Conservation (phyloP, 2,797 vertebrate species). For the Onychomys torridus region DNA sequence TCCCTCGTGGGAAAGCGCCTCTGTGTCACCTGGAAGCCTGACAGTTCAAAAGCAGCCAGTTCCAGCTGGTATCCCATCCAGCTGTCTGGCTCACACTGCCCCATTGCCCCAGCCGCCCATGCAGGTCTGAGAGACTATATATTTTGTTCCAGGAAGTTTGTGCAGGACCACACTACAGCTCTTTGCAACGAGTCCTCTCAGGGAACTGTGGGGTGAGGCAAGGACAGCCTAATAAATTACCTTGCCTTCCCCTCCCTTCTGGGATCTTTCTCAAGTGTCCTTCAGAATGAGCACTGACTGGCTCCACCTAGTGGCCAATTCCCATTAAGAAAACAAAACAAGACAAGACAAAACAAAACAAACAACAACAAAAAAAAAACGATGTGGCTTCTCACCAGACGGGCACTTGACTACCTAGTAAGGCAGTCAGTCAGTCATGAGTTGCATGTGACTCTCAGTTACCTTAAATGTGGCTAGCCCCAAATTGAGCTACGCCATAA, state of each 20-base stretch:
- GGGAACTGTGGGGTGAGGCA: not conserved
- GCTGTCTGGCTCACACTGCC: not conserved
- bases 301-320: not conserved
- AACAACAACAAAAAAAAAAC: not conserved
- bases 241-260: not conserved
- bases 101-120: fast-evolving
- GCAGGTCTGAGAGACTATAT: not conserved
- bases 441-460: not conserved
- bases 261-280: not conserved
- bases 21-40: not conserved
- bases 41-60: not conserved
- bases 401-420: not conserved
- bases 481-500: not conserved
- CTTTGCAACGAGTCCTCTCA: not conserved
- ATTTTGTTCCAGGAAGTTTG: not conserved
- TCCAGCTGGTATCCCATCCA: not conserved
- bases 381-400: not conserved
- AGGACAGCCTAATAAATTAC: not conserved
- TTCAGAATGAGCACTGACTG: not conserved
- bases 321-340: not conserved
- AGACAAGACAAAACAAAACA: no score
- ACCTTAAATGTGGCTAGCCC: not conserved
- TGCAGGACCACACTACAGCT: not conserved
- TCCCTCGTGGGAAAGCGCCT: not conserved
- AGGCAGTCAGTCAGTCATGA: not conserved